Percentiles rank a stretch among this genome's conserved stretches.
Evolutionary conservation across 2,797 vertebrate genomes (phyloP).

Genomic region (Pempheris klunzingeri): DNA sequence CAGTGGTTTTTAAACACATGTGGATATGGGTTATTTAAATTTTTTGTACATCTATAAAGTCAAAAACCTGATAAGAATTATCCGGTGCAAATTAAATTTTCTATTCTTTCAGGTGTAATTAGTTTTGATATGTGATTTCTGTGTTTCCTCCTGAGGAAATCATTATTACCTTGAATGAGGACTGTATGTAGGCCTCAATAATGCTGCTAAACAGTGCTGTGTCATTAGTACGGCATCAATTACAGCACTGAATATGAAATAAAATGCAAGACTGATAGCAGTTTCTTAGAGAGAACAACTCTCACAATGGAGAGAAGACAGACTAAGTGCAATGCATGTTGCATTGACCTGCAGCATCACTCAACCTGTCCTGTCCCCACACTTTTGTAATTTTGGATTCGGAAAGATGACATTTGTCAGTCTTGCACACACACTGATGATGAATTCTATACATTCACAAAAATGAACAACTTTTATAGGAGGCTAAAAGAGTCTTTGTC

Average conservation of each 20-base stretch:
- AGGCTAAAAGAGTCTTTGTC: constrained; percentile 9
- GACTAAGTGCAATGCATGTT: background rate
- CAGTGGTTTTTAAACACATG: background rate
- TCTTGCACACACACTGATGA: background rate
- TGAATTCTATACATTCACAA: background rate
- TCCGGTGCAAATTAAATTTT: background rate
- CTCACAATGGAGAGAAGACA: background rate
- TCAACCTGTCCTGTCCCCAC: too few species aligned
- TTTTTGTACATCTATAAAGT: background rate
- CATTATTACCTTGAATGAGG: background rate
- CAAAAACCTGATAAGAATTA: background rate
- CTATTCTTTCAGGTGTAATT: background rate
- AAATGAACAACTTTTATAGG: background rate
- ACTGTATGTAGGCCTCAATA: too few species aligned
- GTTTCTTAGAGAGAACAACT: background rate
- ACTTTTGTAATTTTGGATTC: background rate
- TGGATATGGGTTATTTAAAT: background rate
- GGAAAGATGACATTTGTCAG: background rate
- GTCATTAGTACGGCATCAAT: background rate
- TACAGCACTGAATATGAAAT: background rate
- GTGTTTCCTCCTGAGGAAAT: too few species aligned
- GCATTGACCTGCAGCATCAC: background rate
- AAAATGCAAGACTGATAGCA: background rate
- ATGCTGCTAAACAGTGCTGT: background rate
- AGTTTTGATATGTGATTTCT: background rate